phyloP scores from a whole-genome alignment of 2,113 vertebrate genomes.

The Euleptes europaea region DNA sequence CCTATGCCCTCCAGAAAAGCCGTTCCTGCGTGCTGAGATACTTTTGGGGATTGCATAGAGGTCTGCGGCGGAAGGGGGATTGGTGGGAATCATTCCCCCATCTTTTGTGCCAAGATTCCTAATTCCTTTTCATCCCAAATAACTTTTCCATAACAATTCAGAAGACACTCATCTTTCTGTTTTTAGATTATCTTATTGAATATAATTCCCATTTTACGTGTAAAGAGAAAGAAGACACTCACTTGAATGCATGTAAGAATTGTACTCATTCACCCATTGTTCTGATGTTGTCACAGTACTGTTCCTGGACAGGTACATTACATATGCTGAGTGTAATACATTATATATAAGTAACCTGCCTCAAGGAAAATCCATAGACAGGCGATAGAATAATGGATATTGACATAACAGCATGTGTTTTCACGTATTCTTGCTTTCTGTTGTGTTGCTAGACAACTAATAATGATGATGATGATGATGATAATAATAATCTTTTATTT shows the following conservation, averaged over 20 bases:
- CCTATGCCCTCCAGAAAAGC: too few species aligned
- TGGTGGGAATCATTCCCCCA: too few species aligned
- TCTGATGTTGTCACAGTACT: not conserved
- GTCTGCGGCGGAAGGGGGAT: too few species aligned
- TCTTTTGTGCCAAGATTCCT: accelerated
- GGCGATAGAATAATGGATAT: not conserved
- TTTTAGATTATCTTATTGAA: not conserved
- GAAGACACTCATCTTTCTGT: not conserved
- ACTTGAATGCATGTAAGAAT: not conserved
- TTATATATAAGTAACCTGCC: not conserved
- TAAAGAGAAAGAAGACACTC: not conserved
- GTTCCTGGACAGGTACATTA: not conserved
- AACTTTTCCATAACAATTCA: not conserved
- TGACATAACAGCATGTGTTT: not conserved
- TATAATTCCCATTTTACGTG: not conserved
- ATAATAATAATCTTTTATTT: too few species aligned
- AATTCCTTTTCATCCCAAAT: not conserved
- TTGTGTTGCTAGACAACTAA: not conserved
- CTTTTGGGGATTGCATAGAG: too few species aligned
- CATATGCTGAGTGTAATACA: not conserved
- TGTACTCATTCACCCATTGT: not conserved
- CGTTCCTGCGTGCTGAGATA: too few species aligned
- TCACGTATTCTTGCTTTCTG: not conserved
- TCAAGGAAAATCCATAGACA: not conserved
- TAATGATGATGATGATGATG: too few species aligned